Conservation (phyloP, 2,888 invertebrate species). For the Pandemis corylana region DNA sequence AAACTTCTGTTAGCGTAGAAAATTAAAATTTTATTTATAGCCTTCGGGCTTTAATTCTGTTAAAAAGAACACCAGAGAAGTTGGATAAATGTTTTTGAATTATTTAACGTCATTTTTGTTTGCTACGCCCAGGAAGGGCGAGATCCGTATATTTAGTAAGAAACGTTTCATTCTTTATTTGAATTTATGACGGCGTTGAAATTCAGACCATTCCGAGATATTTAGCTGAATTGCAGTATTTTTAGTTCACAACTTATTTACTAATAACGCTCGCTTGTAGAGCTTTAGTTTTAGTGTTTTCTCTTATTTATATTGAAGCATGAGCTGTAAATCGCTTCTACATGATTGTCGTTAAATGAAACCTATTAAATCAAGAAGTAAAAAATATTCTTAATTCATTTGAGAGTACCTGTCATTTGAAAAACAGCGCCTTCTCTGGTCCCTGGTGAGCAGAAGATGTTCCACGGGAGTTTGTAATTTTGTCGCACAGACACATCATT, state of each 20-base stretch:
- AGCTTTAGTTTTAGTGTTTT: not conserved
- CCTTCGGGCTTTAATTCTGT: conserved; percentile 48
- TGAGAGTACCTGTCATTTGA: too few relatives aligned
- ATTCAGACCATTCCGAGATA: conserved; percentile 18
- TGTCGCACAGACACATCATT: too few relatives aligned
- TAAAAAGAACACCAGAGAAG: conserved; percentile 46
- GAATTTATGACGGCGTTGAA: conserved; percentile 45
- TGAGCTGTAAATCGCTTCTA: too few relatives aligned
- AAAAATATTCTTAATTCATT: too few relatives aligned
- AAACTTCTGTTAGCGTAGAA: conserved; percentile 33
- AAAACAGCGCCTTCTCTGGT: too few relatives aligned
- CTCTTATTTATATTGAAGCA: too few relatives aligned
- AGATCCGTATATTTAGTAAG: conserved; percentile 45
- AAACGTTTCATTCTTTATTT: conserved; percentile 46
- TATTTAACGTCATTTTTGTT: conserved; percentile 51
- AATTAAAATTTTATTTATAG: conserved; percentile 50
- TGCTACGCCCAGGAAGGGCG: conserved; percentile 37
- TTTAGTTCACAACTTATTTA: not conserved
- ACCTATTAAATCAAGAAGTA: too few relatives aligned
- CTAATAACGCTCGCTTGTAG: not conserved
- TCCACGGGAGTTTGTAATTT: too few relatives aligned
- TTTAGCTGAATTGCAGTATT: not conserved
- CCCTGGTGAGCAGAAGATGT: too few relatives aligned
- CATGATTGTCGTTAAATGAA: too few relatives aligned
- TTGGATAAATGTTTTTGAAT: conserved; percentile 49